These are phyloP conservation scores for Pseudorhombus dupliciocellatus DNA, from an alignment of 2,113 vertebrate species.

Conservation along the genomic window DNA sequence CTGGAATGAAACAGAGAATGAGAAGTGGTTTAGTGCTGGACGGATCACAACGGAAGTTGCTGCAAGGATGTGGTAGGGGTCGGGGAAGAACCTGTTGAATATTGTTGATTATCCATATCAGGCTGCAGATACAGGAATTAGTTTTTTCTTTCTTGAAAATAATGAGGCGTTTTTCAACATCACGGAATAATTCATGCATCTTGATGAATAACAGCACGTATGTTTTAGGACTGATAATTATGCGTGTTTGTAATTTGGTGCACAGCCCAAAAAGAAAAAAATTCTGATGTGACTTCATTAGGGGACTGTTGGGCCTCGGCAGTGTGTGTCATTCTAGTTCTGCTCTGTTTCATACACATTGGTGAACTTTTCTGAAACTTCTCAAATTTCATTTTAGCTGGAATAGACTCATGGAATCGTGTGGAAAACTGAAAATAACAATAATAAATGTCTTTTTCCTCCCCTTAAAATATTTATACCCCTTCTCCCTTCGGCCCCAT, in stretches of 20 bases:
- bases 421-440: not conserved
- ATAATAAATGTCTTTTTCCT: constrained; percentile 1
- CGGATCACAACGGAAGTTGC: too few species aligned
- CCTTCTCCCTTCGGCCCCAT: not conserved
- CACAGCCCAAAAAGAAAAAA: too few species aligned
- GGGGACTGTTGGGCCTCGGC: too few species aligned
- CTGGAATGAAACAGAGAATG: not conserved
- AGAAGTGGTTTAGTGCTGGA: too few species aligned
- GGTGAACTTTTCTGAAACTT: constrained; percentile 13
- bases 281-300: too few species aligned
- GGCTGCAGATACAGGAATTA: not conserved
- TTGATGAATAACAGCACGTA: not conserved
- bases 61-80: too few species aligned
- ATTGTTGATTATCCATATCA: too few species aligned
- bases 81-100: too few species aligned
- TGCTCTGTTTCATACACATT: not conserved
- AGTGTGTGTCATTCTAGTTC: not conserved
- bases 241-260: too few species aligned
- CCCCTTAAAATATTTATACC: constrained; percentile 20
- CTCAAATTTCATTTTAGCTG: constrained; percentile 1
- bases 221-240: not conserved
- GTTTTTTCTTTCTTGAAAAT: not conserved
- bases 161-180: not conserved
- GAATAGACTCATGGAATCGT: constrained; percentile 44
- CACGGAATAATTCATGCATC: not conserved